Evolutionary conservation across 2,888 invertebrate genomes (phyloP).

Genomic region (Sminthurides aquaticus): DNA sequence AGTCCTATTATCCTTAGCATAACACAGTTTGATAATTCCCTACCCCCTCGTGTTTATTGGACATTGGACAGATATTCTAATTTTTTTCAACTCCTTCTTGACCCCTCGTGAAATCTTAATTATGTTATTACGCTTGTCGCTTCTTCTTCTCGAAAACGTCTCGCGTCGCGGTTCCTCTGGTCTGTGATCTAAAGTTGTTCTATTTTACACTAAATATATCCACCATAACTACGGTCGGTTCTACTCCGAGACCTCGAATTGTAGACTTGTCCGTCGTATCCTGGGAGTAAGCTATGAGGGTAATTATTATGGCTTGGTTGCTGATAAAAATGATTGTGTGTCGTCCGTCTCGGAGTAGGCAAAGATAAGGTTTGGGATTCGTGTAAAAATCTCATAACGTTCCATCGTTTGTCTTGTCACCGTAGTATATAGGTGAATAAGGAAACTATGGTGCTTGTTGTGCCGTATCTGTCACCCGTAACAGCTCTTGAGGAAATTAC

Average conservation of each 20-base stretch:
- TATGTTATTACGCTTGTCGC: conserved; percentile 3
- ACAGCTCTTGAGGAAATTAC: too few species aligned
- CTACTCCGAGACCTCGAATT: too few species aligned
- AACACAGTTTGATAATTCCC: not conserved
- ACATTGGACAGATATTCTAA: not conserved
- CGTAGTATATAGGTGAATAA: too few species aligned
- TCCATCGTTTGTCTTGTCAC: too few species aligned
- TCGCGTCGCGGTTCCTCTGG: not conserved
- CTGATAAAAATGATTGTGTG: not conserved
- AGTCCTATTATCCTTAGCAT: too few species aligned
- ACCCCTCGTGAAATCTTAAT: conserved; percentile 4
- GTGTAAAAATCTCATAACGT: not conserved
- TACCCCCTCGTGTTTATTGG: conserved; percentile 1
- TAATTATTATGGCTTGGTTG: conserved; percentile 5
- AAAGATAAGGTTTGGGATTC: not conserved
- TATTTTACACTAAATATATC: not conserved
- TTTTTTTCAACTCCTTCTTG: not conserved
- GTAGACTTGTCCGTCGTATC: not conserved
- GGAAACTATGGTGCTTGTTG: too few species aligned
- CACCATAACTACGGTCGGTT: too few species aligned
- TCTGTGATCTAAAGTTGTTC: too few species aligned
- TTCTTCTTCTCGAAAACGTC: not conserved
- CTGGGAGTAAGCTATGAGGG: too few species aligned
- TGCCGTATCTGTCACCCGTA: too few species aligned
- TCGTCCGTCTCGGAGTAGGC: not conserved